Evolutionary conservation across 2,888 invertebrate genomes (phyloP), one percentile per base, ranked within the genome.

Genomic region (Drosophila formosana): DNA sequence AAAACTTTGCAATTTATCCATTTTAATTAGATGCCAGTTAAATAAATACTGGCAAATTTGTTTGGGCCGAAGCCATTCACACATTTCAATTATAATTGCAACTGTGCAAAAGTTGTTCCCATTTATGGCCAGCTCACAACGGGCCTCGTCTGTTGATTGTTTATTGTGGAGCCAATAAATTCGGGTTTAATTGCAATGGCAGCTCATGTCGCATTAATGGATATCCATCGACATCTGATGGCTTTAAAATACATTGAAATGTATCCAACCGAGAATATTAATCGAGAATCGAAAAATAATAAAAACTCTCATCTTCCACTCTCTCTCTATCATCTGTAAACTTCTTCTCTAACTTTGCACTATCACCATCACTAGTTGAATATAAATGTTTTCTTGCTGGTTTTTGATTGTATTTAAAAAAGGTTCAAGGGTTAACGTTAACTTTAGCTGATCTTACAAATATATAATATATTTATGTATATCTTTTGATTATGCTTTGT

Each of bases 11-110:
- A 51, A 37, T 53, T 32, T 23, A 66, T 11, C 66, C 72, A 87
- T 87, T 88, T 72, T 72, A 74, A 80, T 83, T 82, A 80, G 57
- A 66, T 46, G 32, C 63, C 50, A 60, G 56, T 34, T 60, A 75
- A 76, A 88, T 71, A 64, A 82, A 71, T 76, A 69, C 9, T 18
- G 18, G 32, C 55, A 83, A 71, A 57, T 32, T 52, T 46, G 49
- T 46, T 60, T n/a, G 49, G 68, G 41, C 49, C 26, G 39, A 32
- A 30, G 37, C 41, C 39, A 56, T 43, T 32, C 37, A 65, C 45
- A 58, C 47, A 68, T 68, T 78, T 70, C 73, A 73, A 81, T 84
- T 68, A 84, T 69, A 62, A 69, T 69, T 69, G 18, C 18, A 18
- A 18, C 18, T 57, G 57, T 62, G 57, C 11, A 9, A 34, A 45